Percentiles rank a stretch among this genome's conserved stretches.
Conservation (phyloP, 92 coral and sea anemone species). For the Pocillopora meandrina region DNA sequence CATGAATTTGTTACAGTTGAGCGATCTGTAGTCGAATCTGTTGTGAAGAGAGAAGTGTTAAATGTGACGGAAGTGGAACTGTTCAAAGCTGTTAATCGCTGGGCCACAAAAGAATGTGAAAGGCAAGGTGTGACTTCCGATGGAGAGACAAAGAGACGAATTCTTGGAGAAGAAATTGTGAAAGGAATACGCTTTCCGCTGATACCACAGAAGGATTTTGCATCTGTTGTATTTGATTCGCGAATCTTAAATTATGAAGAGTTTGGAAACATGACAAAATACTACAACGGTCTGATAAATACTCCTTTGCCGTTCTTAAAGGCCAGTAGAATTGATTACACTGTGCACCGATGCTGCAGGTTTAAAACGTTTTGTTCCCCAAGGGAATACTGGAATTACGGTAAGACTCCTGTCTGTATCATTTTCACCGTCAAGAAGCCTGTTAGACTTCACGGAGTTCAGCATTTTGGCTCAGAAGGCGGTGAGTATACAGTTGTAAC, state of each 20-base stretch:
- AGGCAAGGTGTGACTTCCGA: too few relatives aligned
- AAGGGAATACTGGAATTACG: neutral
- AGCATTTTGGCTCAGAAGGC: neutral
- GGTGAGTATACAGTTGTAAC: neutral
- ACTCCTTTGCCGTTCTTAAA: neutral
- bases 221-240: too few relatives aligned
- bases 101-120: slow-evolving; percentile 9
- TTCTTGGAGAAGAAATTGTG: too few relatives aligned
- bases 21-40: neutral
- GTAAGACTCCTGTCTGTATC: neutral
- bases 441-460: neutral
- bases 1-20: slow-evolving; percentile 29
- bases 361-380: neutral
- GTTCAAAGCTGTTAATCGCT: slow-evolving; percentile 32
- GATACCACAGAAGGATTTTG: too few relatives aligned
- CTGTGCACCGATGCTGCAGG: neutral
- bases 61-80: neutral
- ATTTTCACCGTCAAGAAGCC: neutral
- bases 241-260: too few relatives aligned
- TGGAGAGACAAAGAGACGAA: too few relatives aligned
- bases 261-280: too few relatives aligned
- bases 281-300: too few relatives aligned
- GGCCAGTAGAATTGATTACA: neutral
- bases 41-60: neutral
- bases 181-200: too few relatives aligned